phyloP scores from a whole-genome alignment of 2,113 vertebrate species.

The Egretta garzetta region DNA sequence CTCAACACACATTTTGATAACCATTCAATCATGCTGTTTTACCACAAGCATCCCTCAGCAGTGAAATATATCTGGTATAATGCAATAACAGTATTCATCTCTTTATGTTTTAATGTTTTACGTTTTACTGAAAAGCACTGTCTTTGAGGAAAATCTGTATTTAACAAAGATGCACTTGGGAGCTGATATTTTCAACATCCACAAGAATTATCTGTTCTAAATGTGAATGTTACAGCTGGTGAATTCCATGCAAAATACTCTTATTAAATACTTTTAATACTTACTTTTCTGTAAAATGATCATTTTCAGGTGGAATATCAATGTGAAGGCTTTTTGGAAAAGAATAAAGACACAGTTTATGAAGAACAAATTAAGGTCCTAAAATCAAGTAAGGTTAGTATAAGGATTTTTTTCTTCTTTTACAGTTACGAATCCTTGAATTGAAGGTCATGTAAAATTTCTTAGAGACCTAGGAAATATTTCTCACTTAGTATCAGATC shows the following conservation, averaged over 20 bases:
- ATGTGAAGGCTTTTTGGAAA: constrained; percentile 97
- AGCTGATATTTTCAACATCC: neutral
- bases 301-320: constrained; percentile 94
- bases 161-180: neutral
- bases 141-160: neutral
- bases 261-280: neutral
- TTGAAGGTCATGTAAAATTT: neutral
- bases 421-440: neutral
- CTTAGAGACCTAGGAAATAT: neutral
- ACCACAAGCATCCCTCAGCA: neutral
- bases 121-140: neutral
- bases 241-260: neutral
- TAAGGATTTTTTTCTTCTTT: neutral
- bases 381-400: constrained; percentile 94
- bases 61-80: neutral
- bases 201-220: neutral
- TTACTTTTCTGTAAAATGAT: neutral
- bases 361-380: constrained; percentile 97
- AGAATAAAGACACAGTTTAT: constrained; percentile 98
- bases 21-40: neutral
- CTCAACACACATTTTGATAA: neutral
- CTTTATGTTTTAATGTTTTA: neutral
- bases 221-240: neutral
- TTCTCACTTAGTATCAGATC: neutral
- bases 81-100: neutral